Conservation (phyloP, 1,140 invertebrate species). For the Apis mellifera region Amel_HAv3.1 CM009932.2:6197501-6198000, state of each 20-base stretch:
- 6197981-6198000: too few relatives aligned
- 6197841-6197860: too few relatives aligned
- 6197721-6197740: background rate
- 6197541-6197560: background rate
- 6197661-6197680: background rate
- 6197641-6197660: background rate
- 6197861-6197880: too few relatives aligned
- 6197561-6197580: constrained; percentile 13
- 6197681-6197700: background rate
- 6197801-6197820: background rate
- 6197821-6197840: background rate
- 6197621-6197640: background rate
- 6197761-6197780: background rate
- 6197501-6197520: constrained; percentile 26
- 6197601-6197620: background rate
- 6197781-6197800: background rate
- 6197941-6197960: too few relatives aligned
- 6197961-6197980: too few relatives aligned
- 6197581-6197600: background rate
- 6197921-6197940: too few relatives aligned
- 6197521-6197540: background rate
- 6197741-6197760: background rate
- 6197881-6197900: too few relatives aligned
- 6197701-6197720: too few relatives aligned
- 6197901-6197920: too few relatives aligned